Evolutionary conservation across 2,888 invertebrate genomes (phyloP).

Genomic region (Rotaria macrura): DNA sequence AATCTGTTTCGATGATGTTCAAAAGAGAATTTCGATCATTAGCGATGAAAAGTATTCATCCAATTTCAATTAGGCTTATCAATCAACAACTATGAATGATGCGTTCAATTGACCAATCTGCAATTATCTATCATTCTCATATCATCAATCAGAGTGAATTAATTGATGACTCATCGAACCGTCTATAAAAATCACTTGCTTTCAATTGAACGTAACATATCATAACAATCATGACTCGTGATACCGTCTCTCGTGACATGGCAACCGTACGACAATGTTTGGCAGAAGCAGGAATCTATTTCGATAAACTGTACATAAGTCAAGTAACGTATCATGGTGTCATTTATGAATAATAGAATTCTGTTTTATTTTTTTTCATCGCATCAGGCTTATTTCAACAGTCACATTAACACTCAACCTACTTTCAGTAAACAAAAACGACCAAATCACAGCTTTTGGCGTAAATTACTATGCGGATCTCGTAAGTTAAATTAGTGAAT

Average conservation of each 20-base stretch:
- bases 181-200: background rate
- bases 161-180: background rate
- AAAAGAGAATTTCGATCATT: too few species aligned
- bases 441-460: background rate
- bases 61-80: too few species aligned
- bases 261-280: background rate
- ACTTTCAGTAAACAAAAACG: background rate
- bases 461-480: background rate
- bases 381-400: background rate
- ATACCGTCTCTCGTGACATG: background rate
- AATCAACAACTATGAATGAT: background rate
- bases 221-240: background rate
- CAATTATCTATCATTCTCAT: background rate
- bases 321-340: background rate
- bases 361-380: background rate
- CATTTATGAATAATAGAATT: rapidly evolving
- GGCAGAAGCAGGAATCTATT: background rate
- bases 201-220: background rate
- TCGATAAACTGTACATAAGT: background rate
- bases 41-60: too few species aligned
- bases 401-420: background rate
- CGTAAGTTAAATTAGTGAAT: background rate
- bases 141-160: background rate
- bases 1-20: too few species aligned
- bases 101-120: background rate